Conservation (phyloP, 1,140 invertebrate genomes). For the Drosophila paulistorum region DNA sequence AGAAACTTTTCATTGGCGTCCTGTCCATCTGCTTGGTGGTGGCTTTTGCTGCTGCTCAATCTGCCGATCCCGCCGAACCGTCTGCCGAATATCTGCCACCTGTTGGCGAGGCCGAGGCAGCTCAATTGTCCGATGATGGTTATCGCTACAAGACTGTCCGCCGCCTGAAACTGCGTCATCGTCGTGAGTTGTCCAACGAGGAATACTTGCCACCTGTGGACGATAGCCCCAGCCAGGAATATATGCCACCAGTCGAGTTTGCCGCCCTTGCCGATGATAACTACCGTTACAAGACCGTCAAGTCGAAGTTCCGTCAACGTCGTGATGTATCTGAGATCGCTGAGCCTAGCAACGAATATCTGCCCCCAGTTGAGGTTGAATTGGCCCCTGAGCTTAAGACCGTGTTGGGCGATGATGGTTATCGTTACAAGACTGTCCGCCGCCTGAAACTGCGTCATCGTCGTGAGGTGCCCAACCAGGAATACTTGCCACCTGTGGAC, state of each 20-base stretch:
- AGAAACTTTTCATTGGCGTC: constrained; percentile 66
- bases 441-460: constrained; percentile 73
- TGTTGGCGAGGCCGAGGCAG: constrained; percentile 57
- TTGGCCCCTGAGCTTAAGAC: constrained; percentile 73
- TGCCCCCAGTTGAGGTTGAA: constrained; percentile 72
- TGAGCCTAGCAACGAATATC: constrained; percentile 65
- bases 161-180: constrained; percentile 60
- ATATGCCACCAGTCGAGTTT: constrained; percentile 61
- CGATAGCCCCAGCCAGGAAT: constrained; percentile 54
- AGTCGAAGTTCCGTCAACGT: constrained; percentile 65
- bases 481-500: no score
- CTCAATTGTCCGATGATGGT: constrained; percentile 57
- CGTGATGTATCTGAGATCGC: constrained; percentile 73
- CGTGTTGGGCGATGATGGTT: constrained; percentile 67
- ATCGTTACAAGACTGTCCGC: constrained; percentile 75
- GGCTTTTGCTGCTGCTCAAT: constrained; percentile 53
- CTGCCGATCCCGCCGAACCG: constrained; percentile 48
- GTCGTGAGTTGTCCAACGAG: constrained; percentile 65
- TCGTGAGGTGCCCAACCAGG: no score
- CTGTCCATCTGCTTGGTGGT: constrained; percentile 61
- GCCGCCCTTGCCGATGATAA: constrained; percentile 14
- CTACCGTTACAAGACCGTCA: constrained; percentile 67
- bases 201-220: constrained; percentile 61
- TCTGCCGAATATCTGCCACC: constrained; percentile 66
- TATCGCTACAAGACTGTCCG: constrained; percentile 72